Evolutionary conservation across 2,888 invertebrate genomes (phyloP).

Genomic region (Nemotelus pantherinus): DNA sequence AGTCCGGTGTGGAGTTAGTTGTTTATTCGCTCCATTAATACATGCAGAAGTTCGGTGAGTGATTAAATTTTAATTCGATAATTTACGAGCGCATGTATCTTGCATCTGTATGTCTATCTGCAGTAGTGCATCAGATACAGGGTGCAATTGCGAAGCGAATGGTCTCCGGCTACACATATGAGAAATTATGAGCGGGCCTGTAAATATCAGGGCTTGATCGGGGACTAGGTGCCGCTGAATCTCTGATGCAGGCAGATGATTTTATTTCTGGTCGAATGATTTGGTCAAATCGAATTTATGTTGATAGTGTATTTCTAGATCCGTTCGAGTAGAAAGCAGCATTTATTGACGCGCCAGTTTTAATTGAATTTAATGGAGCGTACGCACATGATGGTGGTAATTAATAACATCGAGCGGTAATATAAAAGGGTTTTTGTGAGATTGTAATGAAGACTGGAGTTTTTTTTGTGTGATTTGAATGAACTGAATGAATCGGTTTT

Average conservation of each 20-base stretch:
- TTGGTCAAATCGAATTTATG: slow-evolving; percentile 23
- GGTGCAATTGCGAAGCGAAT: background rate
- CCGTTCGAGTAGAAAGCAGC: background rate
- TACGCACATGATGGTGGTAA: slow-evolving; percentile 23
- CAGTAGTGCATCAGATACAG: background rate
- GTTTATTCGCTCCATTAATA: background rate
- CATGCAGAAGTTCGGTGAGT: background rate
- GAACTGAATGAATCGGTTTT: too few relatives aligned
- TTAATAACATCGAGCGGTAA: slow-evolving; percentile 15
- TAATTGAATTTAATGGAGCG: slow-evolving; percentile 39
- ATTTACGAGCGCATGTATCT: background rate
- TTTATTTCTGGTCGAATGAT: slow-evolving; percentile 32
- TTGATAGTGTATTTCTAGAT: background rate
- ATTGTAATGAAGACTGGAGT: too few relatives aligned
- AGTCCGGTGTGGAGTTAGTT: background rate
- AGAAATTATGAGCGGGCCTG: too few relatives aligned
- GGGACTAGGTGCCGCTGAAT: too few relatives aligned
- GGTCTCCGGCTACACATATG: background rate
- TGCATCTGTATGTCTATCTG: background rate
- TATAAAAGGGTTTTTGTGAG: background rate
- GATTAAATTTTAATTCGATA: slow-evolving; percentile 33
- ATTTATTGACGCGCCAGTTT: slow-evolving; percentile 24
- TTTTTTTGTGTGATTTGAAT: too few relatives aligned
- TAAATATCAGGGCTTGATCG: too few relatives aligned
- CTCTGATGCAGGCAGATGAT: slow-evolving; percentile 1